Percentiles rank a stretch among this genome's conserved stretches.
phyloP scores from a whole-genome alignment of 2,888 invertebrate species.

The Acrobeloides nanus region DNA sequence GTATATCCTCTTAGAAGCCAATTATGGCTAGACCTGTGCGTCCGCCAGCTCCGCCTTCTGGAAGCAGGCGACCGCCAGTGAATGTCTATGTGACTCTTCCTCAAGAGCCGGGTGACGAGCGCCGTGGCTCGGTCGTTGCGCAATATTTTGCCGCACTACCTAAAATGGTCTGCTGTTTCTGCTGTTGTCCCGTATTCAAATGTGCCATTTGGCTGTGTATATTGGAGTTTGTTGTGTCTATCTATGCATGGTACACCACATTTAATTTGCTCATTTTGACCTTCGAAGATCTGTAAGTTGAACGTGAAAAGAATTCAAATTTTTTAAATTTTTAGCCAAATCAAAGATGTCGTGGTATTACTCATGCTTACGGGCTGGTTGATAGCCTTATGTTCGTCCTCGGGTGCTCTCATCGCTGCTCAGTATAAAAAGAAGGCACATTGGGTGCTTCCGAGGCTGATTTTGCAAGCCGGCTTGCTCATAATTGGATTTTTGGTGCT shows the following conservation, averaged over 20 bases:
- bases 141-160: slow-evolving; percentile 12
- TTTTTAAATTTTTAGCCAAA: slow-evolving; percentile 22
- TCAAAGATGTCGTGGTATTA: slow-evolving; percentile 21
- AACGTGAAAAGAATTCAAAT: no score
- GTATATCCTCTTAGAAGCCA: no score
- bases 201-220: slow-evolving; percentile 31
- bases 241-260: slow-evolving; percentile 9
- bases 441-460: slow-evolving; percentile 26
- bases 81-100: no score
- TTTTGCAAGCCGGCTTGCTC: slow-evolving; percentile 22
- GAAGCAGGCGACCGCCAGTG: no score
- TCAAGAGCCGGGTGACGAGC: no score
- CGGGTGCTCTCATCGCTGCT: slow-evolving; percentile 20
- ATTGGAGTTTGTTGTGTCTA: slow-evolving; percentile 13
- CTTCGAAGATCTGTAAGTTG: slow-evolving; percentile 10
- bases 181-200: slow-evolving; percentile 46
- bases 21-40: no score
- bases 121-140: no score
- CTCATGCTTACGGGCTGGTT: slow-evolving; percentile 26
- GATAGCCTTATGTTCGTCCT: slow-evolving; percentile 23
- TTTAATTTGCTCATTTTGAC: slow-evolving; percentile 2
- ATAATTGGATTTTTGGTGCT: slow-evolving; percentile 19
- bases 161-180: slow-evolving; percentile 29
- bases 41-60: no score
- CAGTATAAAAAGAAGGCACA: slow-evolving; percentile 22